Percentiles rank a stretch among this genome's conserved stretches.
phyloP scores from a whole-genome alignment of 2,888 invertebrate genomes.

The Meloe dianella region DNA sequence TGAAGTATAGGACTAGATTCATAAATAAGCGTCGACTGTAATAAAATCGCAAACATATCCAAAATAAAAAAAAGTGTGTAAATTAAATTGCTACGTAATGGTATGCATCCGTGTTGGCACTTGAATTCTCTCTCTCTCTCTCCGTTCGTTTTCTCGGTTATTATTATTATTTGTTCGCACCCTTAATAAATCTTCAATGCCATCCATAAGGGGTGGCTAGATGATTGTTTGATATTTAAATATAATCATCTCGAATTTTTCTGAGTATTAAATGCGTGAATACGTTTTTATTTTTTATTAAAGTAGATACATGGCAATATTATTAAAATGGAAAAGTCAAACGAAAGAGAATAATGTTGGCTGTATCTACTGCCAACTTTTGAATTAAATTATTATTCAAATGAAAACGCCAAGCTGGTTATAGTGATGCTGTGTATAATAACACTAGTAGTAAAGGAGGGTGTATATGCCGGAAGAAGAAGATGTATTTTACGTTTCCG shows the following conservation, averaged over 20 bases:
- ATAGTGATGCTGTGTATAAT: conserved; percentile 32
- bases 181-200: conserved; percentile 7
- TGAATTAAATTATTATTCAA: conserved; percentile 56
- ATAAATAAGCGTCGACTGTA: conserved; percentile 11
- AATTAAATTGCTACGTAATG: conserved; percentile 15
- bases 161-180: conserved; percentile 6
- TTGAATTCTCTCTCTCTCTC: neutral
- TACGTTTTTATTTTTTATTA: conserved; percentile 51
- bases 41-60: conserved; percentile 14
- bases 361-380: conserved; percentile 45
- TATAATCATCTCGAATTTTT: conserved; percentile 29
- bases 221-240: conserved; percentile 26
- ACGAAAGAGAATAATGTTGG: conserved; percentile 44
- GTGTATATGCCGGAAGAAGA: conserved; percentile 46
- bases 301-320: neutral
- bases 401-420: conserved; percentile 48
- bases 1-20: neutral
- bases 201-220: neutral
- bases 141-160: neutral
- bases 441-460: conserved; percentile 23
- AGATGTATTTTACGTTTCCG: conserved; percentile 53
- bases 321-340: conserved; percentile 51
- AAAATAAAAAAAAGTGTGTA: neutral
- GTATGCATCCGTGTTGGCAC: conserved; percentile 10
- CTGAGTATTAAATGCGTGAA: conserved; percentile 42